Evolutionary conservation across 2,797 vertebrate genomes (phyloP), one percentile per base, ranked within the genome.

Genomic region (Gymnodraco acuticeps): DNA sequence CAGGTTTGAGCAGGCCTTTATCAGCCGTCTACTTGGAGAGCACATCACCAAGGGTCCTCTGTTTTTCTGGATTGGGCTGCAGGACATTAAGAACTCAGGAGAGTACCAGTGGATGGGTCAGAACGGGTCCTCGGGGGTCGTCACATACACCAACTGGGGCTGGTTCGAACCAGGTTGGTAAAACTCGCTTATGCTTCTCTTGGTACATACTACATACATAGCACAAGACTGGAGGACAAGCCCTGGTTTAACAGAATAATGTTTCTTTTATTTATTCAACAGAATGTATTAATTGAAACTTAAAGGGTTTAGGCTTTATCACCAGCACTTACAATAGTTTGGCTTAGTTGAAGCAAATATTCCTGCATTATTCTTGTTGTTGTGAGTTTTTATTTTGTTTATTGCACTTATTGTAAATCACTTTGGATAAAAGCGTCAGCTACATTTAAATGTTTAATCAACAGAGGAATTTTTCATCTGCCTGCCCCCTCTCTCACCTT

Each of bases 1-100:
- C 93, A 99, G 98, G 87, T 99, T 98, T 91, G 98, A 99, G 72
- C 98, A 99, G 93, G 96, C 96, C 77, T 99, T 96, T 73, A 93
- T 99, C 87, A 99, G 94, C 88, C 94, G 91, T 70, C 92, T 99
- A 14, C 96, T 99, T 46, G 91, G 87, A 78, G 94, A 96, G 50
- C 87, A 96, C 12, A 91, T 92, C 8, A 84, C 85, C 83, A 87
- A 74, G 46, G 79, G 94, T 43, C 82, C 84, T 20, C 95, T 93
- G 60, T 96, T 96, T 86, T 98, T 97, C 85, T 99, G 98, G 98
- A 96, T 94, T 0, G 96, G 96, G 50, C 93, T 99, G 83, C 96
- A 96, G 90, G 97, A 97, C 86, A 73, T 85, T 46, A 93, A 94
- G 43, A 90, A 88, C 61, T 93, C 80, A 0, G 95, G 96, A 84